These are phyloP conservation scores for Marasmarcha lunaedactyla DNA, from an alignment of 2,888 invertebrate genomes.

Conservation along the genomic window DNA sequence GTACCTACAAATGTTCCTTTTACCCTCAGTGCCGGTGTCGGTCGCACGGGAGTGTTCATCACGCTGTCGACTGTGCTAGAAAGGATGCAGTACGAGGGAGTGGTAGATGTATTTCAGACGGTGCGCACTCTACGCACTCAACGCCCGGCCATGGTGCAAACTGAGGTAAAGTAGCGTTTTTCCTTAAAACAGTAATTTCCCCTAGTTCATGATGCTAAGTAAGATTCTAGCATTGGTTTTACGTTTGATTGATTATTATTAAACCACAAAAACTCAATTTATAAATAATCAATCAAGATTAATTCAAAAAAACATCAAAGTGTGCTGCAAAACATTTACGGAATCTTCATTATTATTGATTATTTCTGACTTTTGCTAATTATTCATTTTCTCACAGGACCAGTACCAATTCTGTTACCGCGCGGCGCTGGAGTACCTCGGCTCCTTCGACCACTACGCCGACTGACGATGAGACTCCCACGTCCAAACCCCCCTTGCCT, in stretches of 20 bases:
- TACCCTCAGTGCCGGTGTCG: constrained; percentile 89
- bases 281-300: no score
- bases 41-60: constrained; percentile 98
- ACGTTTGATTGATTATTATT: no score
- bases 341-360: no score
- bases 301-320: no score
- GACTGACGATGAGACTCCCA: constrained; percentile 76
- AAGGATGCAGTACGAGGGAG: constrained; percentile 98
- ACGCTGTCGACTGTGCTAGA: constrained; percentile 97
- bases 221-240: no score
- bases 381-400: constrained; percentile 78
- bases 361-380: no score
- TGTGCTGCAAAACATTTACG: no score
- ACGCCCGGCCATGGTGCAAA: constrained; percentile 99
- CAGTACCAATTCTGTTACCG: constrained; percentile 99
- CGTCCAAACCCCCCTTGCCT: constrained; percentile 34
- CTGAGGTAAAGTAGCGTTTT: constrained; percentile 91
- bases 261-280: no score
- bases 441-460: constrained; percentile 96
- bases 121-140: constrained; percentile 98
- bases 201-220: no score
- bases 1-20: no score
- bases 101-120: constrained; percentile 99
- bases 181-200: neutral
- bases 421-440: constrained; percentile 97